A percentile compares a stretch with the other conserved stretches of the same genome.
phyloP scores from a whole-genome alignment of 2,797 vertebrate genomes.

The Sebastes aleutianus region DNA sequence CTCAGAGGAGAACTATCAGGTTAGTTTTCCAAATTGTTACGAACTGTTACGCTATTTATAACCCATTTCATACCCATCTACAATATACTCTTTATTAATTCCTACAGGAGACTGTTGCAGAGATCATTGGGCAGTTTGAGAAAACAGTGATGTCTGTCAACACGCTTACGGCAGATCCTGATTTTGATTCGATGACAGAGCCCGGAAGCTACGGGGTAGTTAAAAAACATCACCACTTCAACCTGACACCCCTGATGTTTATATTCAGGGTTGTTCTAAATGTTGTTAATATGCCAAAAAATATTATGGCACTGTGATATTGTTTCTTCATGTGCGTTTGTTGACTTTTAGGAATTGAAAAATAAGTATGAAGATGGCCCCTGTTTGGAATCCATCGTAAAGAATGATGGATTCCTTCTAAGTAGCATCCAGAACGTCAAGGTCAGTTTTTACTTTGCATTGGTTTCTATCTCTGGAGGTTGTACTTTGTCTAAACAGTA shows the following conservation, averaged over 20 bases:
- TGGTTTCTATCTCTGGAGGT: neutral
- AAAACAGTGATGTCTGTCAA: slow-evolving; percentile 80
- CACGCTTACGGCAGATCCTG: slow-evolving; percentile 78
- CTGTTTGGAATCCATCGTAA: slow-evolving; percentile 79
- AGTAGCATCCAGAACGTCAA: slow-evolving; percentile 78
- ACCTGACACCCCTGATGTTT: neutral
- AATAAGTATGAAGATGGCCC: slow-evolving; percentile 78
- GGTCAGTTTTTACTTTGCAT: slow-evolving; percentile 65
- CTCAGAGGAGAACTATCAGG: slow-evolving; percentile 84
- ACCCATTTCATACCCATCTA: neutral
- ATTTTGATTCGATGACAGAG: slow-evolving; percentile 80
- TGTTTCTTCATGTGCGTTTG: slow-evolving; percentile 32
- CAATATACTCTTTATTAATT: neutral
- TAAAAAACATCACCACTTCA: neutral
- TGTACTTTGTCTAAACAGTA: neutral
- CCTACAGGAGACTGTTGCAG: slow-evolving; percentile 75
- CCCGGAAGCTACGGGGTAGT: slow-evolving; percentile 71
- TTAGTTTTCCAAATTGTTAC: slow-evolving; percentile 47
- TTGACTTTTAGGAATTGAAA: slow-evolving; percentile 60
- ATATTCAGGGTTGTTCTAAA: neutral
- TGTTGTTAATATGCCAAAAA: neutral
- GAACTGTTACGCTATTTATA: neutral
- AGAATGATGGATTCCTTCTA: slow-evolving; percentile 82
- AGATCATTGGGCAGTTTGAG: slow-evolving; percentile 80
- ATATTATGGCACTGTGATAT: neutral